Evolutionary conservation across 2,797 vertebrate species (phyloP), one percentile per base, ranked within the genome.

Genomic region (Periophthalmus magnuspinnatus): DNA sequence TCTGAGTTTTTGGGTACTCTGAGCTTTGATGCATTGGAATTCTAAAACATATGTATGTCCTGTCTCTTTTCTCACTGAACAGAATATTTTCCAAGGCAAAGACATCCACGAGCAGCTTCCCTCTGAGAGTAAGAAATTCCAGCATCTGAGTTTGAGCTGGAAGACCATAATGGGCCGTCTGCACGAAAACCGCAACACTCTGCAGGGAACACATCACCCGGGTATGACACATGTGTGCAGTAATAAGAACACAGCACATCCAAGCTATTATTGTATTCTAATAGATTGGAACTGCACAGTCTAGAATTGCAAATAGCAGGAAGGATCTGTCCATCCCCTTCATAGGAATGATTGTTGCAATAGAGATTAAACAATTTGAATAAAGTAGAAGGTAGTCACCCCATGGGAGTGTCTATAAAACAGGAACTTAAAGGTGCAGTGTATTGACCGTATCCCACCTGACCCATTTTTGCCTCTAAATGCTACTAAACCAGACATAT

Each of bases 11-110:
- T 52, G n/a, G 19, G n/a, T n/a, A n/a, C 7, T 9, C 19, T 52
- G 50, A 21, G 50, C 48, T 52, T 6, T 52, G 50, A 50, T 52
- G 6, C 50, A 8, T 19, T 52, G 50, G n/a, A n/a, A 50, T 50
- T 50, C 48, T 50, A 19, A 50, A 55, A 21, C 52, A 55, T 55
- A 22, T 55, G 21, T 55, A 7, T 45, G 13, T 45, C 4, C 41
- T 45, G n/a, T 54, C 9, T 54, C 52, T 22, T 21, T 22, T 22
- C 52, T 22, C 5, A 11, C 5, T 17, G 14, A 6, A 36, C 48
- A 97, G 96, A 97, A 96, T 75, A 96, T 97, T 81, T 97, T 97
- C 77, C 84, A 94, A 71, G 95, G 95, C 21, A 95, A 96, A 63
- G 96, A 97, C 85, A 96, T 96, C 79, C 91, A 93, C 34, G 94